These are phyloP conservation scores for Parotia lawesii DNA, from an alignment of 2,113 vertebrate species.

Conservation along the genomic window DNA sequence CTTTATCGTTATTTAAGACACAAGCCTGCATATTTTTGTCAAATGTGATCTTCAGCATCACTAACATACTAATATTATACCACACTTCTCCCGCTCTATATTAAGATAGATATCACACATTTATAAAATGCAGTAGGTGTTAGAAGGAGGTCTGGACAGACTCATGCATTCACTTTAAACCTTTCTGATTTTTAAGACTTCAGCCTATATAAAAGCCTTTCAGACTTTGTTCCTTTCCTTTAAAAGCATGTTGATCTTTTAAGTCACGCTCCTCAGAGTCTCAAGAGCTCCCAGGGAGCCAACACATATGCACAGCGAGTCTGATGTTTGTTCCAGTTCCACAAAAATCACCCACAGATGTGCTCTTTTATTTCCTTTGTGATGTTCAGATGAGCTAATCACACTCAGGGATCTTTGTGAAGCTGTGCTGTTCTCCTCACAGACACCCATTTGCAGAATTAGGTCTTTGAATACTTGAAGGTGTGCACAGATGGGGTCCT, in stretches of 20 bases:
- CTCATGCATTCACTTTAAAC: background rate
- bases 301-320: background rate
- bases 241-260: background rate
- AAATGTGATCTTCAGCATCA: background rate
- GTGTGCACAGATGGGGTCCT: background rate
- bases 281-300: background rate
- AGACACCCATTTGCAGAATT: background rate
- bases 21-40: background rate
- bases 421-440: background rate
- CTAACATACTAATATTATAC: background rate
- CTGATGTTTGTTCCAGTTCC: background rate
- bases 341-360: background rate
- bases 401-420: background rate
- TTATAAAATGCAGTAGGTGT: background rate
- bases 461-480: background rate
- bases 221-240: background rate
- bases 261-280: background rate
- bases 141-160: background rate
- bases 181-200: background rate
- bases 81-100: background rate
- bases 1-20: background rate
- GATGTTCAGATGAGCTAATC: slow-evolving; percentile 4
- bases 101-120: background rate
- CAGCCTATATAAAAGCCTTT: background rate
- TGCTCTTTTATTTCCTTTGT: slow-evolving; percentile 8